Base-by-base conservation (phyloP, 2,113 vertebrate species). In the Hyperopisus bebe region DNA sequence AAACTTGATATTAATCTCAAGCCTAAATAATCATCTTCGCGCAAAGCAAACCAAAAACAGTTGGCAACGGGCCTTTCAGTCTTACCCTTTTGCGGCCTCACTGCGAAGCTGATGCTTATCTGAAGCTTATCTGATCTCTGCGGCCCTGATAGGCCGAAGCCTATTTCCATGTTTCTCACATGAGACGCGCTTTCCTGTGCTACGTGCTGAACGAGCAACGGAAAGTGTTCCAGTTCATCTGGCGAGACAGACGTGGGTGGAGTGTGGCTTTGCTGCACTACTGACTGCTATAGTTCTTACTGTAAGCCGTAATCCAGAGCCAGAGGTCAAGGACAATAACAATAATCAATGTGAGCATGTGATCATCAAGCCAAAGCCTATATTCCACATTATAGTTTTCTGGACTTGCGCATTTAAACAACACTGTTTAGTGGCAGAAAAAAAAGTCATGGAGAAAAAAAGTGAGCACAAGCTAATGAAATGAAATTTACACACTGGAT, bases 91-190 rank as follows among this genome's bases (percentile, higher is more conserved):
- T 47, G 46, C 27, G 24, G 9, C 24, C 44, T 48, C 2, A 42
- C 19, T 47, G 82, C 10, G 24, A 46, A 13, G 39, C 21, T 47
- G 44, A 11, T 44, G 48, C 8, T 80, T 46, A 4, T 90, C 35
- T 90, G 11, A 35, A 53, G 48, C 8, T 55, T 31, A 15, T 88
- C 13, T 88, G 5, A 35, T 74, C 85, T 27, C 39, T 11, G 21
- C 50, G 0, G 6, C 27, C 51, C 74, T 86, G 83, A 70, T 87
- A 80, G 66, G 85, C 5, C 11, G 86, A 80, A 35, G 35, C 86
- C 66, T 24, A 53, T 87, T 77, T 87, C 86, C 89, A 77, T 85
- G 70, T 42, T 84, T 6, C 3, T 19, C 58, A 89, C 88, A 70
- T 90, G 91, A 35, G 74, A 19, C 35, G 1, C 77, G 1, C 62